Evolutionary conservation across 2,113 vertebrate genomes (phyloP).

Genomic region (Saguinus imperator): DNA sequence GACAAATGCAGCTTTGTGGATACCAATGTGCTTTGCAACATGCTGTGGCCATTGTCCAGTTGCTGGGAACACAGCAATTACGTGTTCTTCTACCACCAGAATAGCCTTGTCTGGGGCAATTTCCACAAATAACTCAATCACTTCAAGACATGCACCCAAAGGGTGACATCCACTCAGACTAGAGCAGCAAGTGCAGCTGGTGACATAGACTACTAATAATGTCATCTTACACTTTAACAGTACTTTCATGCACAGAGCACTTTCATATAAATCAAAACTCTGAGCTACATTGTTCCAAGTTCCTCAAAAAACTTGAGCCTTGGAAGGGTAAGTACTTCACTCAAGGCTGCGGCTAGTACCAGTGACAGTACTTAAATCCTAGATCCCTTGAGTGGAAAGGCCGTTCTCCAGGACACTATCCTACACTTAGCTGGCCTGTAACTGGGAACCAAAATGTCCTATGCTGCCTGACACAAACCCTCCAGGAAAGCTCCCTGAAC

Average conservation of each 20-base stretch:
- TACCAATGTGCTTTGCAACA: not conserved
- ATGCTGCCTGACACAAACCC: not conserved
- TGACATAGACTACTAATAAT: not conserved
- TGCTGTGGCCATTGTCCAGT: not conserved
- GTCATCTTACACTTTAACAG: not conserved
- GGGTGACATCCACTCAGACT: not conserved
- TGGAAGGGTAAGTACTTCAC: not conserved
- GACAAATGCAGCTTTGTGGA: not conserved
- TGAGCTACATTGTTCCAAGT: not conserved
- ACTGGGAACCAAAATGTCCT: not conserved
- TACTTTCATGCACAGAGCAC: not conserved
- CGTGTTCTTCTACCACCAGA: not conserved
- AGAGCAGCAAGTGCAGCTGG: not conserved
- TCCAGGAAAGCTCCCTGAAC: not conserved
- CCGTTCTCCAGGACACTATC: not conserved
- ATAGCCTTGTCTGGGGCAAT: not conserved
- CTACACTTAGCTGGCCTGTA: too few relatives aligned
- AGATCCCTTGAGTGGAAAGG: not conserved
- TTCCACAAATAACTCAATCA: not conserved
- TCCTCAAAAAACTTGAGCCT: not conserved
- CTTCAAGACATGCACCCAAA: not conserved
- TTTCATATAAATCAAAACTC: not conserved
- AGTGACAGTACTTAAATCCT: not conserved
- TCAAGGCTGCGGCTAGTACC: not conserved
- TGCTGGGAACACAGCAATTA: not conserved